Percentiles rank a stretch among this genome's conserved stretches.
phyloP scores from a whole-genome alignment of 2,113 vertebrate species.

The Pollimyrus isidori region DNA sequence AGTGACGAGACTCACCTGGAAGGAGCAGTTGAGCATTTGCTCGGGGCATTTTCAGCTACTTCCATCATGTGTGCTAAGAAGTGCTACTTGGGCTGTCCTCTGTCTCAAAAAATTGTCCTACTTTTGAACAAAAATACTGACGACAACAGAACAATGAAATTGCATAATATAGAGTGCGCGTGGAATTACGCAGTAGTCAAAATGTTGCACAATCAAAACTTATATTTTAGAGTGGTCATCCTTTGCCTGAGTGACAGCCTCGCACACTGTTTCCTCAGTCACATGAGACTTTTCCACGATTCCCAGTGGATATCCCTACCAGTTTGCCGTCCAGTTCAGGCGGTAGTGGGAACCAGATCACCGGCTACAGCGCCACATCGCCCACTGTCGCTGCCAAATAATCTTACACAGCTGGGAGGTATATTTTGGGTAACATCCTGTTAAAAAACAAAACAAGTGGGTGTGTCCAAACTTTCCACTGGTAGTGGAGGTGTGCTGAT shows the following conservation, averaged over 20 bases:
- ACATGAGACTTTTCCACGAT: background rate
- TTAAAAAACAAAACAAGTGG: background rate
- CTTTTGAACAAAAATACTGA: background rate
- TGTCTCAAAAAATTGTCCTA: background rate
- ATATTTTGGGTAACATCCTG: background rate
- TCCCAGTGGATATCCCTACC: background rate
- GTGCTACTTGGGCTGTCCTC: background rate
- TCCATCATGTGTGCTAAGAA: background rate
- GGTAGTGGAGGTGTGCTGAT: background rate
- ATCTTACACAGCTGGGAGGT: background rate
- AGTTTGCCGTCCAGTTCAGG: background rate
- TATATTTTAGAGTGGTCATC: background rate
- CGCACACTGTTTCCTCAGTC: background rate
- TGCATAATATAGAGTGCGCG: background rate
- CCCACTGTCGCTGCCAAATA: background rate
- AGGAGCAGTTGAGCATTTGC: background rate
- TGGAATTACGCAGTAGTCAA: background rate
- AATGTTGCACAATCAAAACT: background rate
- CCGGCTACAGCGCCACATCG: background rate
- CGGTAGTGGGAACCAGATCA: background rate
- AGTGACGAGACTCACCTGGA: background rate
- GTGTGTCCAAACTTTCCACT: background rate
- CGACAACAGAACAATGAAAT: background rate
- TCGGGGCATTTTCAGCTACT: background rate
- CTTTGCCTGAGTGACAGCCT: background rate